Percentiles rank a stretch among this genome's conserved stretches.
Conservation (phyloP, 2,888 invertebrate genomes). For the Erebia ligea region DNA sequence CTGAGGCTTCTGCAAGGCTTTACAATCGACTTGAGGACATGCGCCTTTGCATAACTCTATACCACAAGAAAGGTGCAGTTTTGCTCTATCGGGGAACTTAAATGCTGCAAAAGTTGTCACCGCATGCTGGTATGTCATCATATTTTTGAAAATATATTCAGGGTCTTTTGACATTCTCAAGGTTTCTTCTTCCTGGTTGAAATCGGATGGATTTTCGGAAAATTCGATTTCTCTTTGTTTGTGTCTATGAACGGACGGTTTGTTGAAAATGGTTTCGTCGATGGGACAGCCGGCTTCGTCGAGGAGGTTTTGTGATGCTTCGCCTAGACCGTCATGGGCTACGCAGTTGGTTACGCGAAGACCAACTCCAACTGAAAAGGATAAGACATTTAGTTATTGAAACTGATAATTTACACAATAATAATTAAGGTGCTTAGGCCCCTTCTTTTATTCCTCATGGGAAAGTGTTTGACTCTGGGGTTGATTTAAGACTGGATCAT, state of each 20-base stretch:
- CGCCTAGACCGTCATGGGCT: conserved; percentile 90
- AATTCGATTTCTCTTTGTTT: conserved; percentile 70
- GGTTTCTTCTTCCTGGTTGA: conserved; percentile 62
- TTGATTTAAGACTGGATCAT: too few relatives aligned
- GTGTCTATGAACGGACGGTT: conserved; percentile 74
- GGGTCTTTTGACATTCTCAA: conserved; percentile 66
- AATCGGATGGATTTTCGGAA: conserved; percentile 64
- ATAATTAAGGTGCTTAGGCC: background rate
- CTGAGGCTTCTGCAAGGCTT: conserved; percentile 69
- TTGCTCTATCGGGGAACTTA: conserved; percentile 91
- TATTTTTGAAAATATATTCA: conserved; percentile 69
- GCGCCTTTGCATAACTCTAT: conserved; percentile 89
- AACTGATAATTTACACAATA: background rate
- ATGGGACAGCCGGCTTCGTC: conserved; percentile 90
- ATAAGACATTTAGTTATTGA: background rate
- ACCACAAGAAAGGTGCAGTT: conserved; percentile 90
- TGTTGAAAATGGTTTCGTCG: conserved; percentile 86
- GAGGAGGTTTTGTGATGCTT: conserved; percentile 88
- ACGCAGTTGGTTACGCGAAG: conserved; percentile 89
- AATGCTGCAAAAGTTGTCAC: conserved; percentile 90
- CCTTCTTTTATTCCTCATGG: too few relatives aligned
- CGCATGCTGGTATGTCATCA: conserved; percentile 80
- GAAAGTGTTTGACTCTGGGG: too few relatives aligned
- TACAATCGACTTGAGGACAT: conserved; percentile 85
- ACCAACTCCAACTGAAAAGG: conserved; percentile 85